Conservation (phyloP, 1,140 invertebrate genomes). For the Mya arenaria region DNA sequence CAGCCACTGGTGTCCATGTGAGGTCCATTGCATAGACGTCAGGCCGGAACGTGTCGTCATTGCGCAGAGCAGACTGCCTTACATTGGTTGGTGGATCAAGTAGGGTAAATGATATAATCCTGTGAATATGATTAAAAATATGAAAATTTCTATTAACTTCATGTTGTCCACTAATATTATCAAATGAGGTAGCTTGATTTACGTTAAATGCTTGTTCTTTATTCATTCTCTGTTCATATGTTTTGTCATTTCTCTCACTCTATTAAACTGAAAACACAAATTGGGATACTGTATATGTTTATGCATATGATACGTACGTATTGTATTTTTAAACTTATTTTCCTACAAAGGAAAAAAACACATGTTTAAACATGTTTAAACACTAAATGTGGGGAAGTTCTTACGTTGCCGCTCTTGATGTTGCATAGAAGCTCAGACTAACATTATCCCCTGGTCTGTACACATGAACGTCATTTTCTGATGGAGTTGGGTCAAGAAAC, state of each 20-base stretch:
- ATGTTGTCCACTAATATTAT: not conserved
- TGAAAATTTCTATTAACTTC: not conserved
- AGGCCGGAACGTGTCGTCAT: not conserved
- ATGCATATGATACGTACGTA: not conserved
- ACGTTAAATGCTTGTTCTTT: not conserved
- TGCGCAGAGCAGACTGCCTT: not conserved
- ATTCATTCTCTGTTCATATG: not conserved
- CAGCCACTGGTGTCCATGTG: not conserved
- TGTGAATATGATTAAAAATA: not conserved
- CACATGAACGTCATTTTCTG: conserved; percentile 8
- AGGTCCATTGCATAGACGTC: not conserved
- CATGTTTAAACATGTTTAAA: not conserved
- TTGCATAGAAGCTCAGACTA: conserved; percentile 14
- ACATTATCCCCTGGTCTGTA: not conserved
- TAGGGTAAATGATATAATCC: not conserved
- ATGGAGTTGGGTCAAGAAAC: conserved; percentile 34
- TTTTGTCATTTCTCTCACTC: not conserved
- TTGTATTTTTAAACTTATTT: not conserved
- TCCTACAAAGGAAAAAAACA: not conserved
- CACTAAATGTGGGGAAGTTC: not conserved
- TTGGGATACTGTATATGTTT: not conserved
- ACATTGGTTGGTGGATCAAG: not conserved
- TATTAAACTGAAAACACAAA: not conserved
- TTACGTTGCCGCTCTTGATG: conserved; percentile 14
- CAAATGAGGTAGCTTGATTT: not conserved